Conservation (phyloP, 2,113 vertebrate species). For the Panthera uncia region DNA sequence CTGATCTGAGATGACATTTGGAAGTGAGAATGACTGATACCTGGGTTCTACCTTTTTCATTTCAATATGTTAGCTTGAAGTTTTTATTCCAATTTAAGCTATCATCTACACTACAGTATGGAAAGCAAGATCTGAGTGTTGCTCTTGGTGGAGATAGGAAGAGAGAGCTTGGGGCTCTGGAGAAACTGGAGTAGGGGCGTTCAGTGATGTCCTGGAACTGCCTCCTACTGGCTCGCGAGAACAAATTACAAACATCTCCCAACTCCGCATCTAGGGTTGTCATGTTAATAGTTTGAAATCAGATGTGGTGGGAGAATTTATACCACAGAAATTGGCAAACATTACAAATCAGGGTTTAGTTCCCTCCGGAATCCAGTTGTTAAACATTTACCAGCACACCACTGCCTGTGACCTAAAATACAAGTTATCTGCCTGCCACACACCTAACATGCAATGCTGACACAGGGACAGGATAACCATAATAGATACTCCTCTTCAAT, state of each 20-base stretch:
- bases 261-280: background rate
- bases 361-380: background rate
- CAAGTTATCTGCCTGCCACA: slow-evolving; percentile 31
- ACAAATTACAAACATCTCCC: background rate
- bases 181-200: background rate
- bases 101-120: background rate
- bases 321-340: slow-evolving; percentile 25
- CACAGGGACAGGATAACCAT: background rate
- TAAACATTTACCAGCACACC: slow-evolving; percentile 54
- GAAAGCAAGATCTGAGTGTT: slow-evolving; percentile 1
- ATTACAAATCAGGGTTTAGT: background rate
- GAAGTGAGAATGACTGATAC: slow-evolving; percentile 19
- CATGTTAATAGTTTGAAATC: background rate
- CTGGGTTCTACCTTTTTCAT: slow-evolving; percentile 22
- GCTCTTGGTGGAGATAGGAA: background rate
- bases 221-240: background rate
- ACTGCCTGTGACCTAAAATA: slow-evolving; percentile 47
- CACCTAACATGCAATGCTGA: background rate
- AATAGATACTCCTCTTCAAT: background rate
- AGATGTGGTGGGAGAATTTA: background rate
- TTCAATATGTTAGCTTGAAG: slow-evolving; percentile 21
- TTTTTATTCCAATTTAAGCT: slow-evolving; percentile 38
- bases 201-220: background rate
- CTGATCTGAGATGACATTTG: background rate
- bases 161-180: background rate